These are phyloP conservation scores for Macrotus californicus DNA, from an alignment of 2,113 vertebrate genomes.

Conservation along the genomic window DNA sequence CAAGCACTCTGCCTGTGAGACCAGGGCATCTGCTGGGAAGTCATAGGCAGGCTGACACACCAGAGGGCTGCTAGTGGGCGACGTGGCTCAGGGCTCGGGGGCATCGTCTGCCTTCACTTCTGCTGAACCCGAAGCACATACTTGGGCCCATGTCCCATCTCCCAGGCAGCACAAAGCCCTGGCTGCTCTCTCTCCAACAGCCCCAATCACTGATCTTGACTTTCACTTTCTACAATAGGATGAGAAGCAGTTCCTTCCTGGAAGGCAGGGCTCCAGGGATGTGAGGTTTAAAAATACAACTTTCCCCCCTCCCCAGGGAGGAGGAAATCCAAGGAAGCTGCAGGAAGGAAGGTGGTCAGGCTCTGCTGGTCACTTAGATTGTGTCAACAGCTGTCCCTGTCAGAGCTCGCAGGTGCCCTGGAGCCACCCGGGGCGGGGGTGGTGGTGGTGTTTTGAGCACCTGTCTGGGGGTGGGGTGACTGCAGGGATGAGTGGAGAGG, in stretches of 20 bases:
- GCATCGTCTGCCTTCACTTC: background rate
- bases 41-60: accelerated
- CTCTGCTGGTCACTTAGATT: background rate
- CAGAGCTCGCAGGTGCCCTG: background rate
- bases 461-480: no score
- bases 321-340: background rate
- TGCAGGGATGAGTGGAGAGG: background rate
- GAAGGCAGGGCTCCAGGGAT: background rate
- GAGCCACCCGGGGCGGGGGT: accelerated
- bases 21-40: accelerated
- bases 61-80: background rate
- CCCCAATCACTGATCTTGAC: background rate
- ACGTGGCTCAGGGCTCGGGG: background rate
- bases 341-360: background rate
- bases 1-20: background rate
- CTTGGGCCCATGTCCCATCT: background rate
- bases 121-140: accelerated
- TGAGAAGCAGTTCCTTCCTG: background rate
- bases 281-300: background rate
- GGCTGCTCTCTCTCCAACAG: background rate
- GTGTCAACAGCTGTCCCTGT: background rate
- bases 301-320: background rate
- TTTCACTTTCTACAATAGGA: background rate
- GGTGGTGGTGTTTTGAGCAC: background rate
- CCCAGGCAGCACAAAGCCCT: background rate